Percentiles rank a stretch among this genome's conserved stretches.
Conservation (phyloP, 2,797 vertebrate genomes). For the Fistularia tabacaria region DNA sequence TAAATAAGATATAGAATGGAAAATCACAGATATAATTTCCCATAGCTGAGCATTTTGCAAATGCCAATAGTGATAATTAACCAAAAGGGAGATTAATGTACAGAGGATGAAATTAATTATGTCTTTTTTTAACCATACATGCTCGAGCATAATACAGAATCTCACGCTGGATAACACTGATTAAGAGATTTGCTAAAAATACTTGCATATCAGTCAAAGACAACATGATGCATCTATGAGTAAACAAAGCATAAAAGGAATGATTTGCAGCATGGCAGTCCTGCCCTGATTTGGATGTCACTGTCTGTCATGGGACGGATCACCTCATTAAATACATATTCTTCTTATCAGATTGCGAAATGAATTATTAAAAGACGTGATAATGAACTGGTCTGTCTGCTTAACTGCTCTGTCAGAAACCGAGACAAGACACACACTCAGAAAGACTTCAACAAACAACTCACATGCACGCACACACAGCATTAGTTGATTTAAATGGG, state of each 20-base stretch:
- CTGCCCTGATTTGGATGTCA: background rate
- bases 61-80: constrained; percentile 68
- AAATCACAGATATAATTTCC: constrained; percentile 35
- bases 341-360: background rate
- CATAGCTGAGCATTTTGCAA: constrained; percentile 57
- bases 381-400: background rate
- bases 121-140: constrained; percentile 47
- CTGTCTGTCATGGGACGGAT: no score
- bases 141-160: constrained; percentile 16
- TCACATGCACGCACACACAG: constrained; percentile 8
- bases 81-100: constrained; percentile 61
- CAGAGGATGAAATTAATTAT: constrained; percentile 42
- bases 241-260: background rate
- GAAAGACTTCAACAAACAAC: constrained; percentile 3
- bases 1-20: constrained; percentile 2
- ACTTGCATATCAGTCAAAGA: background rate
- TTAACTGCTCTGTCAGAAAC: constrained; percentile 48
- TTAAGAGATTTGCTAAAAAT: background rate
- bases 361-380: constrained; percentile 2
- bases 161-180: background rate
- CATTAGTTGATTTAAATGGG: constrained; percentile 41
- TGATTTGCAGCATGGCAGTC: background rate
- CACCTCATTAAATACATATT: background rate
- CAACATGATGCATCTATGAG: background rate
- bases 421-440: constrained; percentile 20